Percentiles rank a stretch among this genome's conserved stretches.
phyloP scores from a whole-genome alignment of 2,797 vertebrate species.

The Carcharodon carcharias region DNA sequence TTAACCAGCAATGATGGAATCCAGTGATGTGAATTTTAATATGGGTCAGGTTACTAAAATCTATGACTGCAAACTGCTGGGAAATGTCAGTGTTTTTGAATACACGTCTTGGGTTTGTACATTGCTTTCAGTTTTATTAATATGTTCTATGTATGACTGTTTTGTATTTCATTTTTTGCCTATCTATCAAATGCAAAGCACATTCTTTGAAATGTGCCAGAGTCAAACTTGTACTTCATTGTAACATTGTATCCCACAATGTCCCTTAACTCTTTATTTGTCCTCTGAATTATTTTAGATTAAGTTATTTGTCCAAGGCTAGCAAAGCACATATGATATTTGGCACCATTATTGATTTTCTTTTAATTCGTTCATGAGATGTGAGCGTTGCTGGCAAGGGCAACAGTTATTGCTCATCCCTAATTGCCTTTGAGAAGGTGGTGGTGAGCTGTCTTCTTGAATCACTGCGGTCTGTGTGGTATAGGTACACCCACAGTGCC shows the following conservation, averaged over 20 bases:
- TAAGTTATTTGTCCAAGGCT: background rate
- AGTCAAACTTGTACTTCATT: background rate
- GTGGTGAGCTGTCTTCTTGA: too few relatives aligned
- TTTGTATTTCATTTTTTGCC: constrained; percentile 23
- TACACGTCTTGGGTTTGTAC: background rate
- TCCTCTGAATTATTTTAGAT: background rate
- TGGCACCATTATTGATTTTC: background rate
- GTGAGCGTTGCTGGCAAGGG: background rate
- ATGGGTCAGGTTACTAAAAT: constrained; percentile 29
- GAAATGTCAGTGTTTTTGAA: constrained; percentile 28
- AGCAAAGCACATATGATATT: background rate
- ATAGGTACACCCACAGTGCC: background rate
- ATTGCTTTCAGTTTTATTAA: background rate
- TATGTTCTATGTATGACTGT: constrained; percentile 14
- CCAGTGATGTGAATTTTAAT: constrained; percentile 34
- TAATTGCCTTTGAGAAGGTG: background rate
- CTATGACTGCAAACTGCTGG: constrained; percentile 17
- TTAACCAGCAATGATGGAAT: constrained; percentile 36
- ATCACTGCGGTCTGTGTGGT: background rate
- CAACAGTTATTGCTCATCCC: background rate
- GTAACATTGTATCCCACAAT: background rate
- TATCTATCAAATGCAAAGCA: background rate
- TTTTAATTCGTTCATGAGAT: background rate
- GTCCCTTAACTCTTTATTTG: background rate
- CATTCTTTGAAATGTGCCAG: constrained; percentile 20